Conservation (phyloP, 2,888 invertebrate genomes). For the Heliothis peltigera region DNA sequence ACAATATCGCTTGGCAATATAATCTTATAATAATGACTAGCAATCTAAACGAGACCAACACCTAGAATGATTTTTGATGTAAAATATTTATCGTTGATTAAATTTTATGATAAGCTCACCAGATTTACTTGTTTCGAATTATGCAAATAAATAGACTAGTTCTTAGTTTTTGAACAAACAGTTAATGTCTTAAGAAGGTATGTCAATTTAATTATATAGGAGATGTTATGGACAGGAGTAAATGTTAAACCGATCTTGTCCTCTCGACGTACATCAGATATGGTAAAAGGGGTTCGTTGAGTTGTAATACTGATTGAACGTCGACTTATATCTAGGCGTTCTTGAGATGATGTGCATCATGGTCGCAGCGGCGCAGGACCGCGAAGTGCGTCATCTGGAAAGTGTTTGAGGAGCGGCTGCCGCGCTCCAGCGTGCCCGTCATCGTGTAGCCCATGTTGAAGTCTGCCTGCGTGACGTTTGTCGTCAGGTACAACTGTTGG, state of each 20-base stretch:
- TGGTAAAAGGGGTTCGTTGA: neutral
- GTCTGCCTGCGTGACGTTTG: conserved; percentile 95
- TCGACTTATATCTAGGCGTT: conserved; percentile 67
- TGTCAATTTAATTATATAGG: neutral
- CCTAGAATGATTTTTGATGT: conserved; percentile 44
- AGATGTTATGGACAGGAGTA: neutral
- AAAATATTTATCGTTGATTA: conserved; percentile 48
- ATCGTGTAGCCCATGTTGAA: conserved; percentile 97
- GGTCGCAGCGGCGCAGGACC: conserved; percentile 94
- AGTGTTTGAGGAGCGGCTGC: conserved; percentile 93
- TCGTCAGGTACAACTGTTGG: conserved; percentile 91
- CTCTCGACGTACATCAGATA: neutral
- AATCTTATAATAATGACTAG: conserved; percentile 73
- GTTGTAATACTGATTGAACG: neutral
- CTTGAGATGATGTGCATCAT: conserved; percentile 89
- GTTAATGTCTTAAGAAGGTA: conserved; percentile 1
- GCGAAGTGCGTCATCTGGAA: conserved; percentile 97
- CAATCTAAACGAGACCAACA: conserved; percentile 70
- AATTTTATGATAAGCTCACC: conserved; percentile 59
- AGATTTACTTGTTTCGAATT: conserved; percentile 45
- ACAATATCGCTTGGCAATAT: conserved; percentile 89
- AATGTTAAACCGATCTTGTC: neutral
- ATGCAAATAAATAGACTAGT: conserved; percentile 37
- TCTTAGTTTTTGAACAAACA: conserved; percentile 25
- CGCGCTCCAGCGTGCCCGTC: conserved; percentile 95